Conservation (phyloP, 2,797 vertebrate genomes). For the Pangasius macronema region DNA sequence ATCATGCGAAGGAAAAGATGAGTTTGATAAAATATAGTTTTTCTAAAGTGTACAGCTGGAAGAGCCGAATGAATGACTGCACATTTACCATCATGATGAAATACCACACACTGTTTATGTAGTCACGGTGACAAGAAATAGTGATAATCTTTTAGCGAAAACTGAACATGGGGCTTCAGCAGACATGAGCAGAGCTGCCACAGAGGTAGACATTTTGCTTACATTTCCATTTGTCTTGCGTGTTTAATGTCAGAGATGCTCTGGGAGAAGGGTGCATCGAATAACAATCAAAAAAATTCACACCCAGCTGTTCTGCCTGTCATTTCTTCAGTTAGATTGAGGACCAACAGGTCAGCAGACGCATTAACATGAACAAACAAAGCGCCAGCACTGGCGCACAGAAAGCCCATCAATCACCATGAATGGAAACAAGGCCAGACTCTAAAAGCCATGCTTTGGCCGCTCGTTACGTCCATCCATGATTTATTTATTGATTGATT, state of each 20-base stretch:
- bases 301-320: conserved; percentile 72
- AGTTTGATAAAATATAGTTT: background rate
- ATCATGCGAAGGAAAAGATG: background rate
- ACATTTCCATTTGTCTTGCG: conserved; percentile 62
- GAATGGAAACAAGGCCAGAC: conserved; percentile 67
- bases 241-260: conserved; percentile 64
- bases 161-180: background rate
- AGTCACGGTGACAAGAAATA: background rate
- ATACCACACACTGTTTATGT: background rate
- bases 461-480: conserved; percentile 14
- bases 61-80: background rate
- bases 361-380: conserved; percentile 80
- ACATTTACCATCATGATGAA: conserved; percentile 14
- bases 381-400: conserved; percentile 56
- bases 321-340: conserved; percentile 74
- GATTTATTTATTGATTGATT: background rate
- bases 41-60: background rate
- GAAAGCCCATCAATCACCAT: conserved; percentile 68
- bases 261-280: conserved; percentile 67
- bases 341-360: conserved; percentile 74
- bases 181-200: conserved; percentile 6
- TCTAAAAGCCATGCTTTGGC: conserved; percentile 34
- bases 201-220: conserved; percentile 20
- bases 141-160: conserved; percentile 14
- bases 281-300: conserved; percentile 71